A percentile compares a stretch with the other conserved stretches of the same genome.
Conservation (phyloP, 35 echinoderm and acorn worm genomes). For the Anneissia japonica region DNA sequence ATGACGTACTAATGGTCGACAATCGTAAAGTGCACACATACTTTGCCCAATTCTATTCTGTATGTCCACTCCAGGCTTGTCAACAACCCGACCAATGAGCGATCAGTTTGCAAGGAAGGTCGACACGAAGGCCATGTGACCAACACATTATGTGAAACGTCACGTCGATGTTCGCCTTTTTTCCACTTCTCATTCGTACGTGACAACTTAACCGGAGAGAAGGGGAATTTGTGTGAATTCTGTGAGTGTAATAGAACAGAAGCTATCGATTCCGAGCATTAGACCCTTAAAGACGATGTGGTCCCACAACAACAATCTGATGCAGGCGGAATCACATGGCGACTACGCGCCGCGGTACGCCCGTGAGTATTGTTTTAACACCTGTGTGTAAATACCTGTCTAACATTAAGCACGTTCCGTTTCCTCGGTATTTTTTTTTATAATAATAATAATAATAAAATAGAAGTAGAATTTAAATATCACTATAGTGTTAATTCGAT, state of each 20-base stretch:
- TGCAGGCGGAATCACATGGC: neutral
- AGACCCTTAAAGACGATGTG: neutral
- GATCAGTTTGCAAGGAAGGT: neutral
- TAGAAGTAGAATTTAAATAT: neutral
- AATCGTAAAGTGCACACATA: no score
- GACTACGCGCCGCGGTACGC: neutral
- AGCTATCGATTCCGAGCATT: neutral
- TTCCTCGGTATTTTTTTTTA: neutral
- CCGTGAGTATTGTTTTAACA: constrained; percentile 1
- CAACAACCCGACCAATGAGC: neutral
- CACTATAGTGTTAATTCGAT: neutral
- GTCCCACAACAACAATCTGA: neutral
- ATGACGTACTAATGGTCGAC: no score
- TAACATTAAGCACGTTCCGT: neutral
- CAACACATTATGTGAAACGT: neutral
- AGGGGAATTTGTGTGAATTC: neutral
- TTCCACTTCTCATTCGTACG: neutral
- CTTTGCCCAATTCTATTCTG: neutral
- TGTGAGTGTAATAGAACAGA: neutral
- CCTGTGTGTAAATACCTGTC: neutral
- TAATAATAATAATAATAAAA: neutral
- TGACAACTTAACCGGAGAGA: neutral
- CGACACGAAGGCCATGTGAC: neutral
- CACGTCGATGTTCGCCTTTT: neutral
- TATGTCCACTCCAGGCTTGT: neutral